phyloP scores from a whole-genome alignment of 1,140 invertebrate species.

The Reticulitermes speratus region DNA sequence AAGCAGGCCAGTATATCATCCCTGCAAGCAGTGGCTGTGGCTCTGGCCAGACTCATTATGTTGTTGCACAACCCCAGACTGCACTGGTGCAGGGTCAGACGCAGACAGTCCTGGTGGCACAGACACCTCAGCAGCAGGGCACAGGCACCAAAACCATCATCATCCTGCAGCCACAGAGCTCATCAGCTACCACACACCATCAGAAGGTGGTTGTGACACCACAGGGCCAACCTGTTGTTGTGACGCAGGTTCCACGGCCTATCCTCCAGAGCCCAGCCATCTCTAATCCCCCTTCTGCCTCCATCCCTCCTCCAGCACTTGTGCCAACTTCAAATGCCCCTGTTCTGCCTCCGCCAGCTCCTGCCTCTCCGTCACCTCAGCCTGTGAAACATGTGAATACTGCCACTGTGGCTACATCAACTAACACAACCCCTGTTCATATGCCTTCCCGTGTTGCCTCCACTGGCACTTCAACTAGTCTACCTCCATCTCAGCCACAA shows the following conservation, averaged over 20 bases:
- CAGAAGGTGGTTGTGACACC: conserved; percentile 60
- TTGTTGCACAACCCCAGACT: conserved; percentile 63
- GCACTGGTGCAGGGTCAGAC: conserved; percentile 58
- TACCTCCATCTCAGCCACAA: conserved; percentile 21
- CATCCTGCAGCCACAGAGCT: conserved; percentile 63
- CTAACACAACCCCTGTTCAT: not conserved
- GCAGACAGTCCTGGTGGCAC: conserved; percentile 61
- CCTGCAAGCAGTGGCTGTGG: conserved; percentile 48
- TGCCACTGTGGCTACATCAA: not conserved
- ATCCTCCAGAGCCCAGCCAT: conserved; percentile 47
- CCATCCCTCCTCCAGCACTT: conserved; percentile 20
- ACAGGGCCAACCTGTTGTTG: conserved; percentile 64
- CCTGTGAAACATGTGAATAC: conserved; percentile 17
- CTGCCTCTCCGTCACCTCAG: not conserved
- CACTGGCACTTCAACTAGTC: not conserved
- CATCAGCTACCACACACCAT: conserved; percentile 43
- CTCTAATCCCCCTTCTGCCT: conserved; percentile 30
- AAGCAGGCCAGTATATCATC: conserved; percentile 55
- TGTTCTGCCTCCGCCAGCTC: not conserved
- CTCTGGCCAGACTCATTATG: conserved; percentile 56
- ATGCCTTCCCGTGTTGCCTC: not conserved
- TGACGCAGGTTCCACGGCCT: conserved; percentile 55
- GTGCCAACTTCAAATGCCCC: conserved; percentile 26
- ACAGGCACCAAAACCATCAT: conserved; percentile 69
- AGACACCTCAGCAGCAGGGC: conserved; percentile 61